Conservation (phyloP, 2,888 invertebrate genomes). For the Girardia tigrina region DNA sequence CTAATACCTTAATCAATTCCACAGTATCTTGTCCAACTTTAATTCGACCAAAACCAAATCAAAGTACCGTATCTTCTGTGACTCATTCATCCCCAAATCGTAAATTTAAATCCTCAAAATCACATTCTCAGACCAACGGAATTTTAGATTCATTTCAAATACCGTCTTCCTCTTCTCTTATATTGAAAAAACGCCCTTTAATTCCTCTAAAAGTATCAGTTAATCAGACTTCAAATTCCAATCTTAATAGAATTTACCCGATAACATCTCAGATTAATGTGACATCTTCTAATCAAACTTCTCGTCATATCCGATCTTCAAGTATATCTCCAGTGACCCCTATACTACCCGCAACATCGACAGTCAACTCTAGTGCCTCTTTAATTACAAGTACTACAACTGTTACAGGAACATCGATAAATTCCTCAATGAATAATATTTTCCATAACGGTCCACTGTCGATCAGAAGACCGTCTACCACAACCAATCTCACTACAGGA, state of each 20-base stretch:
- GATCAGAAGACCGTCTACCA: background rate
- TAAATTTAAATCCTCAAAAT: constrained; percentile 17
- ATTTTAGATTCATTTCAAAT: background rate
- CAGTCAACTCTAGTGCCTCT: background rate
- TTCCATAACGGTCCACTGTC: background rate
- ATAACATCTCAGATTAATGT: background rate
- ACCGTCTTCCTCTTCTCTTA: background rate
- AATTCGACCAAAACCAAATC: background rate
- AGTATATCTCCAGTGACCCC: background rate
- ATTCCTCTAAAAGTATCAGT: constrained; percentile 2
- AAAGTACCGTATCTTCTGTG: background rate
- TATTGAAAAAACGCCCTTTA: background rate
- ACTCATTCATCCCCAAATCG: background rate
- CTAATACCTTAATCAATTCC: background rate
- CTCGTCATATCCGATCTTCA: background rate
- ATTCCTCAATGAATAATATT: background rate
- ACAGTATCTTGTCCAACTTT: background rate
- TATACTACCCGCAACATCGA: background rate
- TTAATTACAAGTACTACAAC: background rate
- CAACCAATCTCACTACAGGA: background rate
- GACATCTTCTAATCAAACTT: background rate
- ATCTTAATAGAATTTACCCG: background rate
- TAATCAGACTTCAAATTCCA: background rate
- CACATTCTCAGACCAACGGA: background rate
- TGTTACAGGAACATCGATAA: background rate